A percentile compares a stretch with the other conserved stretches of the same genome.
These are phyloP conservation scores for Balaeniceps rex DNA, from an alignment of 2,113 vertebrate species.

Conservation along the genomic window DNA sequence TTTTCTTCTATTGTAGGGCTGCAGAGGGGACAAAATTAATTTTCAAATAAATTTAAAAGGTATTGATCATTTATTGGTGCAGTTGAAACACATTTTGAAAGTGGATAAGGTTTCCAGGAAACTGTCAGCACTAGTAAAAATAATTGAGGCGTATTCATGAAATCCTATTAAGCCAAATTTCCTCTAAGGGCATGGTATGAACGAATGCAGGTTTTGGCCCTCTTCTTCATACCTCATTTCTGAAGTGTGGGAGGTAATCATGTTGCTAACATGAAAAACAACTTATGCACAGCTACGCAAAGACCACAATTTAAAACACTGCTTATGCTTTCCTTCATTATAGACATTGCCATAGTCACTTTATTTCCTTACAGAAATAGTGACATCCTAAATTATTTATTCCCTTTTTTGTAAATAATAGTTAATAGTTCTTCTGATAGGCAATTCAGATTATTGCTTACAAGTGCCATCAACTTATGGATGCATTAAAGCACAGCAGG, in stretches of 20 bases:
- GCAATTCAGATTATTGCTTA: slow-evolving; percentile 58
- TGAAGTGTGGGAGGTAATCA: background rate
- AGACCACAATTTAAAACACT: background rate
- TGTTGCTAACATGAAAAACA: background rate
- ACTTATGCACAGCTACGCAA: background rate
- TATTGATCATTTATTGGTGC: background rate
- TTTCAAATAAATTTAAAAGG: background rate
- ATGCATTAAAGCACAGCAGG: slow-evolving; percentile 36
- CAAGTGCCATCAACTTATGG: slow-evolving; percentile 46
- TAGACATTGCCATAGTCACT: background rate
- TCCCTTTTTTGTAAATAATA: slow-evolving; percentile 42
- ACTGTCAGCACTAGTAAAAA: background rate
- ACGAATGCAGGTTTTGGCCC: background rate
- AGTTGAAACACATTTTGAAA: background rate
- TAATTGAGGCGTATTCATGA: background rate
- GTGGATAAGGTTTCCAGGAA: background rate
- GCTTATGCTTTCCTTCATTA: background rate
- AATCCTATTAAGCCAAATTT: background rate
- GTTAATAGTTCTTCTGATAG: slow-evolving; percentile 28
- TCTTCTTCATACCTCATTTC: background rate
- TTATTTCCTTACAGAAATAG: slow-evolving; percentile 16
- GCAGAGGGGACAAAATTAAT: background rate
- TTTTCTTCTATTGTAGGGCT: background rate
- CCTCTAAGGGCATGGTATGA: background rate
- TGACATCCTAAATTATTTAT: slow-evolving; percentile 31